These are phyloP conservation scores for cat (Felis catus) DNA, from an alignment of 2,113 vertebrate genomes.

Conservation along the genomic window DNA sequence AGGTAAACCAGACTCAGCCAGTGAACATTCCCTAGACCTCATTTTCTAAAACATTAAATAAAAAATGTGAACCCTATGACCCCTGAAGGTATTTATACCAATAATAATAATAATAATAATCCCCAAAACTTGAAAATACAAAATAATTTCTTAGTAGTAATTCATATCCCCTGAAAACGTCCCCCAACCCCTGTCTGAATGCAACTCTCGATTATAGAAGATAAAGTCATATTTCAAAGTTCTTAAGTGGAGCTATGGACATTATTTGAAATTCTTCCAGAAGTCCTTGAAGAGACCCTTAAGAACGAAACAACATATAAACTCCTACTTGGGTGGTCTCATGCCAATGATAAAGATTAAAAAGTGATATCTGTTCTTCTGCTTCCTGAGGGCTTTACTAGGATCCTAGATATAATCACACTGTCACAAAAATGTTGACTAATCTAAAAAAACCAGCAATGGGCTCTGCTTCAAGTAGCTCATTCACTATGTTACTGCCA, in stretches of 20 bases:
- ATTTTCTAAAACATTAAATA: constrained; percentile 9
- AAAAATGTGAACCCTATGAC: background rate
- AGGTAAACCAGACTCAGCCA: background rate
- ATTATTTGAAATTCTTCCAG: constrained; percentile 4
- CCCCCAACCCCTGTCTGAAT: background rate
- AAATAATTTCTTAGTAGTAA: background rate
- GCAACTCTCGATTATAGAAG: background rate
- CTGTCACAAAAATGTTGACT: constrained; percentile 22
- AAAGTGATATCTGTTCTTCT: background rate
- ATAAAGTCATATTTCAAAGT: constrained; percentile 18
- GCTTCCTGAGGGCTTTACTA: background rate
- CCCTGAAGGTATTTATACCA: background rate
- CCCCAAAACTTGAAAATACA: background rate
- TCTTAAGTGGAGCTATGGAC: background rate
- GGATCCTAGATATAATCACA: background rate
- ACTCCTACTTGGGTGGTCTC: background rate
- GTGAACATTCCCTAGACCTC: background rate
- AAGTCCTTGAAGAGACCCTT: constrained; percentile 1
- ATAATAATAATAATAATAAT: background rate
- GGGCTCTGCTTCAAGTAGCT: background rate
- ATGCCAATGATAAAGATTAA: background rate
- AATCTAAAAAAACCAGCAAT: background rate
- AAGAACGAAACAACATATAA: background rate
- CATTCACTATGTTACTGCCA: background rate
- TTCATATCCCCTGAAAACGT: background rate